Evolutionary conservation across 2,113 vertebrate genomes (phyloP).

Genomic region (Camelus bactrianus): DNA sequence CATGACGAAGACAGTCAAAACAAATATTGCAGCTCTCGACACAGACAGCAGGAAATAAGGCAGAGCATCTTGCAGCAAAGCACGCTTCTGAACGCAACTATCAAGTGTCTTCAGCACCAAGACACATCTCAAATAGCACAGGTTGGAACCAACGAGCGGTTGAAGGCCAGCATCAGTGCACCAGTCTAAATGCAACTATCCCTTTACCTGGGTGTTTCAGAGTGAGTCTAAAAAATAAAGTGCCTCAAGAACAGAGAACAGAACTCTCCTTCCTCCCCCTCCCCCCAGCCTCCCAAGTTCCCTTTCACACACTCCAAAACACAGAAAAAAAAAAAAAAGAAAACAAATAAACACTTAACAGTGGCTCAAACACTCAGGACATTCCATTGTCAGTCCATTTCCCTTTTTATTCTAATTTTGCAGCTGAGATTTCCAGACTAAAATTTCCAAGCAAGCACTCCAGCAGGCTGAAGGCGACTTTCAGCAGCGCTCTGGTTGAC

Average conservation of each 20-base stretch:
- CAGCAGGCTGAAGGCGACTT: slow-evolving; percentile 80
- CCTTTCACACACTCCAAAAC: slow-evolving; percentile 59
- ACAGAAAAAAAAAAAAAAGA: slow-evolving; percentile 58
- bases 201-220: slow-evolving; percentile 68
- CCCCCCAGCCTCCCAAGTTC: not conserved
- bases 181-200: slow-evolving; percentile 73
- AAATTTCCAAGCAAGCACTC: slow-evolving; percentile 80
- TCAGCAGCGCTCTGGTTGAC: slow-evolving; percentile 81
- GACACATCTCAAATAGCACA: slow-evolving; percentile 73
- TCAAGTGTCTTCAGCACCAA: slow-evolving; percentile 67
- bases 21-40: slow-evolving; percentile 57
- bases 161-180: slow-evolving; percentile 85
- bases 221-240: slow-evolving; percentile 84
- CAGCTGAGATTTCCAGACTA: slow-evolving; percentile 82
- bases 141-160: slow-evolving; percentile 78
- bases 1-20: slow-evolving; percentile 87
- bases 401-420: slow-evolving; percentile 80
- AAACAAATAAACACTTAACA: slow-evolving; percentile 68
- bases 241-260: slow-evolving; percentile 83
- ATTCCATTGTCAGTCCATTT: slow-evolving; percentile 74
- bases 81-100: slow-evolving; percentile 64
- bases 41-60: slow-evolving; percentile 57
- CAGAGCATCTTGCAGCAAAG: slow-evolving; percentile 65
- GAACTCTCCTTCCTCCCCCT: slow-evolving; percentile 45
- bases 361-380: slow-evolving; percentile 74